phyloP scores from a whole-genome alignment of 2,113 vertebrate species.

The Semnornis frantzii region DNA sequence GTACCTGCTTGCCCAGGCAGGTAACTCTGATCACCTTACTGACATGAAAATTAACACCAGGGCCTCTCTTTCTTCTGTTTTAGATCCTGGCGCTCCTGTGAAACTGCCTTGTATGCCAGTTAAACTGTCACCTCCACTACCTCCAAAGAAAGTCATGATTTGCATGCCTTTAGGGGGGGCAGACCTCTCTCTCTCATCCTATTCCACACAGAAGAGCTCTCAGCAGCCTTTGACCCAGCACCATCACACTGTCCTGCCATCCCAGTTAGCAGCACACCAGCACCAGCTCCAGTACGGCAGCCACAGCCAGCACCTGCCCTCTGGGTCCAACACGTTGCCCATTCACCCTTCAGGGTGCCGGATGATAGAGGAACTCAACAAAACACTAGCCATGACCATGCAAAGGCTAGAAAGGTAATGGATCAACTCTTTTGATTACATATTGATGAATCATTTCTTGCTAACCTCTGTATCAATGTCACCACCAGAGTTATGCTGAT shows the following conservation, averaged over 20 bases:
- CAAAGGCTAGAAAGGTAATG: conserved; percentile 95
- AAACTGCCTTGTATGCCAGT: conserved; percentile 95
- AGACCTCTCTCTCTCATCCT: conserved; percentile 83
- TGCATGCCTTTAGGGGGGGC: conserved; percentile 90
- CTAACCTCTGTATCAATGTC: not conserved
- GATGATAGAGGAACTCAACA: conserved; percentile 97
- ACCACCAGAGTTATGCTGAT: not conserved
- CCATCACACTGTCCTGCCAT: conserved; percentile 86
- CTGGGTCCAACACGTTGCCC: conserved; percentile 81
- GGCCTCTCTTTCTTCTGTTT: conserved; percentile 56
- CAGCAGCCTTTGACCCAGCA: conserved; percentile 80
- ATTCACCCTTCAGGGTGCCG: conserved; percentile 89
- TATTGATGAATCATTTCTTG: not conserved
- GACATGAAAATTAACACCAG: conserved; percentile 4
- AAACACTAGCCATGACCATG: conserved; percentile 95
- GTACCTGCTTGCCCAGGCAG: not conserved
- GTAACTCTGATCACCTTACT: not conserved
- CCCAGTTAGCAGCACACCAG: conserved; percentile 86
- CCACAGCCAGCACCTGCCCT: conserved; percentile 78
- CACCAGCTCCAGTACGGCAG: conserved; percentile 92
- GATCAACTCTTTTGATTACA: not conserved
- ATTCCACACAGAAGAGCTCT: conserved; percentile 85
- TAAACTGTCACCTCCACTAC: conserved; percentile 96
- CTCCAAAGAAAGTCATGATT: conserved; percentile 99
- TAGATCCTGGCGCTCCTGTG: conserved; percentile 92